Evolutionary conservation across 2,797 vertebrate species (phyloP).

Genomic region (Huso huso): DNA sequence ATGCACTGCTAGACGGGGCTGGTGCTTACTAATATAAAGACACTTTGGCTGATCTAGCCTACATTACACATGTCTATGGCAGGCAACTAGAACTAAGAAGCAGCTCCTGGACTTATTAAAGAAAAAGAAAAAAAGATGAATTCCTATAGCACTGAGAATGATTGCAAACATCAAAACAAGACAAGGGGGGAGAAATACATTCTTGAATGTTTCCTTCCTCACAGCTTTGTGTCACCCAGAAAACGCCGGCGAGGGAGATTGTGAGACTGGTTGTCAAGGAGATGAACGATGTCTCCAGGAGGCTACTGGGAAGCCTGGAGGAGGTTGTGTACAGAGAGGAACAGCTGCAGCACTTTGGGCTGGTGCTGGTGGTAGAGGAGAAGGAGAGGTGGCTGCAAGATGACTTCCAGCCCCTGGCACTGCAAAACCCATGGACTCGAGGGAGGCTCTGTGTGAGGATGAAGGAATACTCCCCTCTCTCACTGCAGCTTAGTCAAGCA

Average conservation of each 20-base stretch:
- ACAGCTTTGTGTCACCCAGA: slow-evolving; percentile 71
- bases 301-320: slow-evolving; percentile 45
- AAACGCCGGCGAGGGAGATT: slow-evolving; percentile 70
- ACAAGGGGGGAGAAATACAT: too few relatives aligned
- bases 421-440: slow-evolving; percentile 65
- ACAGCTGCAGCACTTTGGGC: slow-evolving; percentile 75
- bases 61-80: too few relatives aligned
- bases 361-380: slow-evolving; percentile 64
- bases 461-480: slow-evolving; percentile 75
- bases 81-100: too few relatives aligned
- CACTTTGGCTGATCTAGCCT: too few relatives aligned
- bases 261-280: slow-evolving; percentile 79
- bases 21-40: too few relatives aligned
- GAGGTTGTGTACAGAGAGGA: slow-evolving; percentile 62
- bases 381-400: slow-evolving; percentile 79
- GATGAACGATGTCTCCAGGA: slow-evolving; percentile 64
- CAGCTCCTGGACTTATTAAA: too few relatives aligned
- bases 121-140: too few relatives aligned
- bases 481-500: slow-evolving; percentile 67
- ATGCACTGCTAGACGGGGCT: too few relatives aligned
- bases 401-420: slow-evolving; percentile 71
- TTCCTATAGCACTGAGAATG: too few relatives aligned
- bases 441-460: slow-evolving; percentile 76
- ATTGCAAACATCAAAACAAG: too few relatives aligned
- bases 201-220: background rate